Base-by-base conservation (phyloP, 2,888 invertebrate genomes). In the Lasioglossum villosulum region DNA sequence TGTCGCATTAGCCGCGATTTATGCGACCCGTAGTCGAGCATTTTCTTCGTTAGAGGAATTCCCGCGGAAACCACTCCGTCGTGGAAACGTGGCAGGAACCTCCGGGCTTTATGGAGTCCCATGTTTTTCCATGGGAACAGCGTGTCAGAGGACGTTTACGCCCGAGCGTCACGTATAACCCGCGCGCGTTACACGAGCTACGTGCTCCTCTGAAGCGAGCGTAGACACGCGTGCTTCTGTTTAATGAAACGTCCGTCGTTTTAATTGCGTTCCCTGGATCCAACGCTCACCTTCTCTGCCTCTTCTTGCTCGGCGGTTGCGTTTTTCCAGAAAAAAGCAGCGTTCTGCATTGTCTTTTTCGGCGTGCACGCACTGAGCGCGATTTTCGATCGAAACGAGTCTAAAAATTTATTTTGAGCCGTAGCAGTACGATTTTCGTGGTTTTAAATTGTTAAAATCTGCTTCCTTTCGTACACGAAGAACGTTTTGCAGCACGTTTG, bases 71-170 rank as follows among this genome's bases (percentile, higher is more conserved):
- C 27, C 14, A 27, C 19, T 30, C 1, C 30, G 48, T 4, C 56
- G 45, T 14, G 8, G 39, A 45, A 30, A 45, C n/a, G 42, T 12
- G 39, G 5, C 10, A 23, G 48, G 48, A 23, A 42, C 76, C 45
- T 80, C 75, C 45, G 12, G 73, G 74, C 52, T 81, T 75, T 72
- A 85, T 78, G 71, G 72, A 75, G 77, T 78, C 37, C 39, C 72
- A 56, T 48, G 84, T 75, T 85, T 86, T 86, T 85, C 75, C 81
- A 77, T 37, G 48, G 63, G 42, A 14, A 42, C 48, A 27, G 14
- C 68, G 75, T 39, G 73, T 52, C 30, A 27, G 48, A 6, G 48
- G 48, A 48, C 48, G 68, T 83, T 83, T 76, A 23, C 76, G n/a
- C 37, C 59, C 19, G 23, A 37, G 76, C 19, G 80, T 73, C 48